phyloP scores from a whole-genome alignment of 2,888 invertebrate genomes.

The Lymantria dispar region DNA sequence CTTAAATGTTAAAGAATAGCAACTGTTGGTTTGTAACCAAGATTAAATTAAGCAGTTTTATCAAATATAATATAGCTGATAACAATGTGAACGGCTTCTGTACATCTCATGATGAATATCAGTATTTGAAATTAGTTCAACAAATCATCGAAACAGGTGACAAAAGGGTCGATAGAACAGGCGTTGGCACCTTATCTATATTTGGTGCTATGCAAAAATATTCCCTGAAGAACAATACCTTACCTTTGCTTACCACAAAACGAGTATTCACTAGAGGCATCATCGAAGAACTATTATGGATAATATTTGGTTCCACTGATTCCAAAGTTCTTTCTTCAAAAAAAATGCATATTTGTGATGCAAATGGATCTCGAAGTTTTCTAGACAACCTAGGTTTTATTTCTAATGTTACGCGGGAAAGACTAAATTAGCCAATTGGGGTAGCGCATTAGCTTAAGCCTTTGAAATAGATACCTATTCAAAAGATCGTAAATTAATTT shows the following conservation, averaged over 20 bases:
- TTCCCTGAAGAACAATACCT: constrained; percentile 85
- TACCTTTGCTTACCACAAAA: constrained; percentile 97
- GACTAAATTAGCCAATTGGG: too few species aligned
- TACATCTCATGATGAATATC: constrained; percentile 84
- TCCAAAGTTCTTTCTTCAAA: constrained; percentile 90
- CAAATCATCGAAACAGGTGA: constrained; percentile 70
- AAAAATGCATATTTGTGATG: constrained; percentile 97
- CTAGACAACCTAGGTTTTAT: constrained; percentile 93
- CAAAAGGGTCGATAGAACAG: constrained; percentile 91
- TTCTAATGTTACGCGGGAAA: too few species aligned
- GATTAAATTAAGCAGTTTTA: background rate
- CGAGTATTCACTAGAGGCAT: constrained; percentile 95
- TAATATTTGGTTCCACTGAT: constrained; percentile 95
- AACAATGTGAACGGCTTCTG: constrained; percentile 14
- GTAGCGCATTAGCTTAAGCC: too few species aligned
- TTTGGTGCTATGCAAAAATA: constrained; percentile 97
- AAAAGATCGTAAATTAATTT: too few species aligned
- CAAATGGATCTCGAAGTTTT: constrained; percentile 94
- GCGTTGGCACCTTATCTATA: constrained; percentile 93
- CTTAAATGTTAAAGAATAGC: too few species aligned
- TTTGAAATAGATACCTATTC: too few species aligned
- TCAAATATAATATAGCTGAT: constrained; percentile 9
- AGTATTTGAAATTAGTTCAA: constrained; percentile 84
- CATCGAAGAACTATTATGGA: constrained; percentile 97
- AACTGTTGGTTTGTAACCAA: too few species aligned